phyloP scores from a whole-genome alignment of 2,797 vertebrate species.

The Typhlichthys eigenmanni region DNA sequence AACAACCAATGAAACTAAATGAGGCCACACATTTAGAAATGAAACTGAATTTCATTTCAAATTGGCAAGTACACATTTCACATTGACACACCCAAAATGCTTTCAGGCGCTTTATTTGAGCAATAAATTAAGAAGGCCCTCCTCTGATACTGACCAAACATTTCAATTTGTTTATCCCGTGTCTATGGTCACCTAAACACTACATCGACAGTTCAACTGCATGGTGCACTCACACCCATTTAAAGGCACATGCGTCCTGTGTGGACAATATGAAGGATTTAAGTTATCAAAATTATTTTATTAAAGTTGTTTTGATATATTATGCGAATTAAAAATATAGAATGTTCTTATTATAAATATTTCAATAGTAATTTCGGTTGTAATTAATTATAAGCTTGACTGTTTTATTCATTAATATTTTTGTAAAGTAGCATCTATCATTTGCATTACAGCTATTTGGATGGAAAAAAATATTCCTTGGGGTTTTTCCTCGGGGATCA shows the following conservation, averaged over 20 bases:
- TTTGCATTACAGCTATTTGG: too few relatives aligned
- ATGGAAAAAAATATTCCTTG: too few relatives aligned
- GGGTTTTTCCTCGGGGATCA: too few relatives aligned
- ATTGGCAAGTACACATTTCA: background rate
- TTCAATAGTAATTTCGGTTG: background rate
- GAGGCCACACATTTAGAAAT: background rate
- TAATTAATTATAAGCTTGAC: conserved; percentile 5
- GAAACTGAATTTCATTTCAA: background rate
- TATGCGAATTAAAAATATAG: too few relatives aligned
- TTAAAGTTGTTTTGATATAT: conserved; percentile 12
- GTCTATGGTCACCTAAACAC: conserved; percentile 54
- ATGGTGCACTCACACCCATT: conserved; percentile 18
- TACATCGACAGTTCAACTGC: conserved; percentile 16
- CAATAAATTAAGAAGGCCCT: conserved; percentile 39
- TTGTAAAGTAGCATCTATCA: too few relatives aligned
- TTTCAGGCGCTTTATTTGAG: conserved; percentile 48
- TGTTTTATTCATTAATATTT: too few relatives aligned
- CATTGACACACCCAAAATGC: conserved; percentile 53
- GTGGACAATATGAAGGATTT: conserved; percentile 35
- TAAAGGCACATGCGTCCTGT: conserved; percentile 9
- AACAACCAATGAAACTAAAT: background rate
- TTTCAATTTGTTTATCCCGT: conserved; percentile 58
- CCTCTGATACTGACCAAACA: conserved; percentile 50
- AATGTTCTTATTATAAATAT: too few relatives aligned
- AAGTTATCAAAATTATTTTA: conserved; percentile 43